Evolutionary conservation across 1,140 invertebrate genomes (phyloP), one percentile per base, ranked within the genome.

Genomic region (Heliothis subflexa): DNA sequence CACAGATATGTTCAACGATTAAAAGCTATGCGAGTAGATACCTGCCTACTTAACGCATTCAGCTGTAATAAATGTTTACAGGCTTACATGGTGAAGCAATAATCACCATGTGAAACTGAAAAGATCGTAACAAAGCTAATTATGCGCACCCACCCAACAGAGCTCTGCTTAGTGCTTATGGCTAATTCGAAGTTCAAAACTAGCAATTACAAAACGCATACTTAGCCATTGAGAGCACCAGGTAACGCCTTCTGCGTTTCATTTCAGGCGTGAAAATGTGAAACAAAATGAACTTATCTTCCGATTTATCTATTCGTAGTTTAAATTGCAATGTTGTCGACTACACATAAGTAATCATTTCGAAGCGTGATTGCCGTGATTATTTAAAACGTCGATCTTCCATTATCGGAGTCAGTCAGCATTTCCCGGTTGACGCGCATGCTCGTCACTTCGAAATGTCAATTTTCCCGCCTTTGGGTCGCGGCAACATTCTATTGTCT

Each of bases 361-460:
- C 54, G 52, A 79, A 72, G 78, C 64, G 80, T 76, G 73, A 83
- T 81, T 83, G 66, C 84, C 64, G 80, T 76, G 73, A 83, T 81
- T 83, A 70, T 85, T 82, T 81, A 81, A 79, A 80, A 80, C 73
- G 62, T 68, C 62, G 80, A 80, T 74, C 78, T 52, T 78, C 28
- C 45, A 49, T 21, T 50, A 81, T 59, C 64, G 28, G 78, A 72
- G 78, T 81, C 86, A 89, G 88, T 89, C 59, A 72, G 71, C 80
- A 77, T 83, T 85, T 83, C 81, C 77, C 88, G 80, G 83, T 77
- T 72, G 82, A 73, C 74, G 83, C 77, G 85, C 79, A 80, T 82
- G 80, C 85, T 85, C 76, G 86, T 87, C 82, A 72, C 54, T 66
- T 45, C 83, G 86, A 86, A 86, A 89, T 89, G 83, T 81, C 68